phyloP scores from a whole-genome alignment of 2,888 invertebrate genomes.

The Xylota segnis region DNA sequence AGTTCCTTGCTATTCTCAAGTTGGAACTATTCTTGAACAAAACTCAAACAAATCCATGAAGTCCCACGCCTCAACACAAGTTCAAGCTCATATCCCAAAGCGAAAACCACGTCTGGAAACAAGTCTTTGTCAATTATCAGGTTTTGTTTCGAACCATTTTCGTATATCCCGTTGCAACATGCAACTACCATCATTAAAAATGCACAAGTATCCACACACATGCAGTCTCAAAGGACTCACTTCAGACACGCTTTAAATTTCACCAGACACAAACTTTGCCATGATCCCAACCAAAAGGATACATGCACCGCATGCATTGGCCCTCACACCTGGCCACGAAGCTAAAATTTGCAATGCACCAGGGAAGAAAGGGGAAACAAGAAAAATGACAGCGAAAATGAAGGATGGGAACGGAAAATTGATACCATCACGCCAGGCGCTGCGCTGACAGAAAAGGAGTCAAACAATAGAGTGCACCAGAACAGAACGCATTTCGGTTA shows the following conservation, averaged over 20 bases:
- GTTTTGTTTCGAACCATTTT: background rate
- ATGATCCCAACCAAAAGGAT: constrained; percentile 22
- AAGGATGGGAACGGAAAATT: background rate
- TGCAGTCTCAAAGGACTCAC: constrained; percentile 42
- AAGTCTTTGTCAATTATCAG: background rate
- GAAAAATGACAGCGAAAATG: background rate
- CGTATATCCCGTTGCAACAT: constrained; percentile 1
- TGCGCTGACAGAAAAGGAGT: constrained; percentile 13
- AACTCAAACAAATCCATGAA: background rate
- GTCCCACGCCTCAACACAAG: constrained; percentile 16
- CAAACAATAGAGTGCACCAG: constrained; percentile 74
- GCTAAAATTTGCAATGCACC: constrained; percentile 30
- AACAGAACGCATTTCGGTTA: constrained; percentile 73
- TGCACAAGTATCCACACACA: constrained; percentile 20
- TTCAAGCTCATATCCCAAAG: constrained; percentile 53
- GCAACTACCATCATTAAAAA: constrained; percentile 44
- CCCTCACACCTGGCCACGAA: constrained; percentile 43
- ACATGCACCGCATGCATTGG: constrained; percentile 7
- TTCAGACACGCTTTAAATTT: constrained; percentile 62
- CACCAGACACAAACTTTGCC: constrained; percentile 55
- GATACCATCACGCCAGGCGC: background rate
- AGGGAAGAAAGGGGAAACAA: too few species aligned
- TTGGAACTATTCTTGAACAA: too few species aligned
- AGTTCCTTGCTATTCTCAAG: too few species aligned
- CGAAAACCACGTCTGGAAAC: background rate